phyloP scores from a whole-genome alignment of 2,888 invertebrate species.

The Acholoe squamosa region DNA sequence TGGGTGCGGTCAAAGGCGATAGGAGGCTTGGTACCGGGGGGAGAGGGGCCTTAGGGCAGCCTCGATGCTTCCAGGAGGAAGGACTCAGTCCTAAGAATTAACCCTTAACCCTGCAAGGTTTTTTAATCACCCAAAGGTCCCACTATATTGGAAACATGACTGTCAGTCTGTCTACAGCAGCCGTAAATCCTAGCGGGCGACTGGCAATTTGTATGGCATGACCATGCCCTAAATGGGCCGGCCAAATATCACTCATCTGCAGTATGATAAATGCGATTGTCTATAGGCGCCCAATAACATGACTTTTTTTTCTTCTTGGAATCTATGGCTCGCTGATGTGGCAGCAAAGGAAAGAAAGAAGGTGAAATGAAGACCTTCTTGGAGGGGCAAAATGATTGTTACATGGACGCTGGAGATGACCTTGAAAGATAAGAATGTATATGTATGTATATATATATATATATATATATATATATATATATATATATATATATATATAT shows the following conservation, averaged over 20 bases:
- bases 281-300: not conserved
- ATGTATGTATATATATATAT: too few relatives aligned
- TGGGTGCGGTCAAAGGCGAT: not conserved
- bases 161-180: not conserved
- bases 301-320: not conserved
- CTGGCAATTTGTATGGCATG: not conserved
- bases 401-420: too few relatives aligned
- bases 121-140: conserved; percentile 21
- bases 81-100: not conserved
- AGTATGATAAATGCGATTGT: not conserved
- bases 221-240: not conserved
- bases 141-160: not conserved
- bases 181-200: not conserved
- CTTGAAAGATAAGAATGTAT: too few relatives aligned
- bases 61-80: not conserved
- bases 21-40: not conserved
- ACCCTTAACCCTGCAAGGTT: conserved; percentile 14
- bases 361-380: too few relatives aligned
- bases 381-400: too few relatives aligned
- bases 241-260: not conserved
- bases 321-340: not conserved
- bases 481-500: too few relatives aligned
- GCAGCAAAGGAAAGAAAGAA: too few relatives aligned
- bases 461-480: too few relatives aligned
- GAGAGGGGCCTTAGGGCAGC: not conserved